Evolutionary conservation across 1,140 invertebrate species (phyloP), one percentile per base, ranked within the genome.

Genomic region (Brachionus koreanus): DNA sequence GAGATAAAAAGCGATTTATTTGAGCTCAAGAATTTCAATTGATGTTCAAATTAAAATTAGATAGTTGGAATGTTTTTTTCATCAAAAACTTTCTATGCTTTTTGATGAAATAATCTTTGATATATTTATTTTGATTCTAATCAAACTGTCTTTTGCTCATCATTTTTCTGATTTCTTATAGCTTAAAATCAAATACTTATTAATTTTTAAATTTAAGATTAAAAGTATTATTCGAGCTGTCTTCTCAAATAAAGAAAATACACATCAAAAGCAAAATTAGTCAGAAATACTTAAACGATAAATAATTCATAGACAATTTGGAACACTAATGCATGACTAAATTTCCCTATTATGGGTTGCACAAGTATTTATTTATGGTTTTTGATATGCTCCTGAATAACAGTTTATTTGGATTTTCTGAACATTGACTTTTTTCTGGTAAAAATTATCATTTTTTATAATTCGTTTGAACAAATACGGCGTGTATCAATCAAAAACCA

Each of bases 51-150:
- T 33, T 65, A 65, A 65, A 65, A 23, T 65, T 25, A 65, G 63
- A 65, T 65, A 65, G 63, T 65, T 65, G 63, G 63, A 65, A 65
- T 65, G 29, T 65, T 65, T 65, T 65, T 65, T 65, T 5, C n/a
- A n/a, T 12, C 13, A 37, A 33, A 65, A 65, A 35, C 63, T 65
- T 65, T 37, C 63, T 35, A 65, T 65, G 7, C 63, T 33, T 33
- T 65, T 65, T 35, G 3, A 33, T 65, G n/a, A n/a, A 33, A 33
- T 65, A 33, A 65, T 33, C 63, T 33, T 37, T 65, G 33, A 65
- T 65, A 33, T 65, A 57, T 65, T 65, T 33, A 9, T 65, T 65
- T 65, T 65, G 13, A 13, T 65, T 65, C 33, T 33, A 65, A 33
- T 65, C 63, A 65, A 65, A 65, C 63, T 65, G 63, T 65, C 63